Evolutionary conservation across 2,888 invertebrate genomes (phyloP).

Genomic region (Schizotus pectinicornis): DNA sequence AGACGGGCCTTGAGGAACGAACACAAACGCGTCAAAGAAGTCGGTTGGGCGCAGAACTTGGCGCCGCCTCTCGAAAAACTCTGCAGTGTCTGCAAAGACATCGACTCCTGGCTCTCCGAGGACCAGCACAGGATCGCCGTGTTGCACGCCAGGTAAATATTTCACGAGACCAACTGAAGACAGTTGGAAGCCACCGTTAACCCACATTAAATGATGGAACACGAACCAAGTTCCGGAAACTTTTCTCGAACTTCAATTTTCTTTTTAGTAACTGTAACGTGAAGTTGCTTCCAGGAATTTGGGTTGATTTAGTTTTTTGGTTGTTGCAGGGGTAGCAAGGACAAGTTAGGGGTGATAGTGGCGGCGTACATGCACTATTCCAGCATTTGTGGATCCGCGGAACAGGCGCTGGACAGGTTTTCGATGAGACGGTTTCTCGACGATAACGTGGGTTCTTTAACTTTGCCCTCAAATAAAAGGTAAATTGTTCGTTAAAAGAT

Average conservation of each 20-base stretch:
- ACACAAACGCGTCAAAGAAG: constrained; percentile 74
- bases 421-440: constrained; percentile 92
- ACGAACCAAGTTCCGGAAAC: too few relatives aligned
- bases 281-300: background rate
- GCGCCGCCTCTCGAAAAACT: constrained; percentile 89
- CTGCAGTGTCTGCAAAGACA: constrained; percentile 91
- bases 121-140: constrained; percentile 87
- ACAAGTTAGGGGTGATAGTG: constrained; percentile 85
- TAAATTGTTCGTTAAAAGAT: constrained; percentile 54
- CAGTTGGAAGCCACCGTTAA: background rate
- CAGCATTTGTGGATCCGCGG: constrained; percentile 84
- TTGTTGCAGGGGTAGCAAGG: constrained; percentile 76
- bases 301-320: background rate
- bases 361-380: constrained; percentile 95
- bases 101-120: constrained; percentile 89
- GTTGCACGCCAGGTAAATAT: constrained; percentile 79
- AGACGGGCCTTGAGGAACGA: constrained; percentile 69
- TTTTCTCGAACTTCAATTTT: too few relatives aligned
- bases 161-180: constrained; percentile 10
- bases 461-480: constrained; percentile 79
- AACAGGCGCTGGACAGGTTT: constrained; percentile 87
- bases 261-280: too few relatives aligned
- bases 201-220: background rate
- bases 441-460: constrained; percentile 74
- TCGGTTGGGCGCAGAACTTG: constrained; percentile 84